A percentile compares a stretch with the other conserved stretches of the same genome.
These are phyloP conservation scores for Pseudotriccus pelzelni DNA, from an alignment of 2,797 vertebrate genomes.

Conservation along the genomic window DNA sequence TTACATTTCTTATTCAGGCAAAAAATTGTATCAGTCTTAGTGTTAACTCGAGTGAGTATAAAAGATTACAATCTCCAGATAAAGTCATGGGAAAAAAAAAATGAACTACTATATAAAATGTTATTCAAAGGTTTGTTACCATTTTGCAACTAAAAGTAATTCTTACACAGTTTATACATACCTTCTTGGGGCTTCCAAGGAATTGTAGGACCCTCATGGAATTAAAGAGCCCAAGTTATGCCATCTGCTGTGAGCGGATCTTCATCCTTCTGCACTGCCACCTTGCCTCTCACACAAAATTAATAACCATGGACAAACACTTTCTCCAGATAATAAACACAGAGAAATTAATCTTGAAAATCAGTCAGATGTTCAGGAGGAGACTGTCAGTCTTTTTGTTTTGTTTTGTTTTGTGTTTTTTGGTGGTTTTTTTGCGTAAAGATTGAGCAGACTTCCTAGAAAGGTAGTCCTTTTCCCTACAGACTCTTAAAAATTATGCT, in stretches of 20 bases:
- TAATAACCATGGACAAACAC: background rate
- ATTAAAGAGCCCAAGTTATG: background rate
- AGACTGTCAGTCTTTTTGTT: background rate
- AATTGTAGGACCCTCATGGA: background rate
- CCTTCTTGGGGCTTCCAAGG: background rate
- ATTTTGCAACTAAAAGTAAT: background rate
- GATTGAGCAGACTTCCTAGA: background rate
- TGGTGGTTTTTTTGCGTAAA: background rate
- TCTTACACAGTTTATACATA: background rate
- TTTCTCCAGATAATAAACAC: background rate
- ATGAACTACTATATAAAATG: background rate
- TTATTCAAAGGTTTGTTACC: background rate
- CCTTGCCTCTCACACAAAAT: background rate
- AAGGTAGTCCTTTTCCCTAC: background rate
- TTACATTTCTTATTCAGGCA: background rate
- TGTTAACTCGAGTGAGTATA: background rate
- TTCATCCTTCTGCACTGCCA: background rate
- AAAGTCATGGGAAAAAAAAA: rapidly evolving
- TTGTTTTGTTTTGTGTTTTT: background rate
- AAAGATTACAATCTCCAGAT: background rate
- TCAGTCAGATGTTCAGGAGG: background rate
- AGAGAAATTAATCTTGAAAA: background rate
- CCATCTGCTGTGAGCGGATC: background rate
- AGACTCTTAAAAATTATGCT: background rate
- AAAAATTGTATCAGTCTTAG: background rate